Evolutionary conservation across 2,888 invertebrate species (phyloP).

Genomic region (Celastrina argiolus): DNA sequence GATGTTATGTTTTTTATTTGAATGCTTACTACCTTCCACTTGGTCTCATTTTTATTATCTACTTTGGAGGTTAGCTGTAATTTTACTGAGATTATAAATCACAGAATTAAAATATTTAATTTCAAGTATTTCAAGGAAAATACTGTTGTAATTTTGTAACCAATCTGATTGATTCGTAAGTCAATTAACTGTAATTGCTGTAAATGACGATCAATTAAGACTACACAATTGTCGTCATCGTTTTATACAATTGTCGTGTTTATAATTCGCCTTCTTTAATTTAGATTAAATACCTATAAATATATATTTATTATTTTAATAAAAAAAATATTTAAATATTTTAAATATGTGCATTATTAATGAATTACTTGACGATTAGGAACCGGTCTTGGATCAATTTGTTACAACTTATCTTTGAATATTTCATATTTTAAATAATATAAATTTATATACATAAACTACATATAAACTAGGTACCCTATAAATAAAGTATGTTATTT

Average conservation of each 20-base stretch:
- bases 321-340: not conserved
- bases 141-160: not conserved
- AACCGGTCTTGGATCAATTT: not conserved
- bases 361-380: not conserved
- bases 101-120: too few relatives aligned
- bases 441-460: too few relatives aligned
- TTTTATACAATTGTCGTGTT: not conserved
- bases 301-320: too few relatives aligned
- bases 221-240: not conserved
- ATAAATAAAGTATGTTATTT: too few relatives aligned
- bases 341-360: not conserved
- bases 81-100: not conserved
- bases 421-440: not conserved
- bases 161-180: not conserved
- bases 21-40: too few relatives aligned
- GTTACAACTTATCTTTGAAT: not conserved
- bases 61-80: not conserved
- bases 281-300: not conserved
- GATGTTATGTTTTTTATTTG: too few relatives aligned
- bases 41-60: too few relatives aligned
- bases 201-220: not conserved
- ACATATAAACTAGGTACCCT: too few relatives aligned
- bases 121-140: not conserved
- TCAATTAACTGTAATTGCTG: not conserved
- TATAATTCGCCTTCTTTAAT: not conserved